Percentiles rank a stretch among this genome's conserved stretches.
Conservation (phyloP, 2,888 invertebrate genomes). For the Andrena hattorfiana region DNA sequence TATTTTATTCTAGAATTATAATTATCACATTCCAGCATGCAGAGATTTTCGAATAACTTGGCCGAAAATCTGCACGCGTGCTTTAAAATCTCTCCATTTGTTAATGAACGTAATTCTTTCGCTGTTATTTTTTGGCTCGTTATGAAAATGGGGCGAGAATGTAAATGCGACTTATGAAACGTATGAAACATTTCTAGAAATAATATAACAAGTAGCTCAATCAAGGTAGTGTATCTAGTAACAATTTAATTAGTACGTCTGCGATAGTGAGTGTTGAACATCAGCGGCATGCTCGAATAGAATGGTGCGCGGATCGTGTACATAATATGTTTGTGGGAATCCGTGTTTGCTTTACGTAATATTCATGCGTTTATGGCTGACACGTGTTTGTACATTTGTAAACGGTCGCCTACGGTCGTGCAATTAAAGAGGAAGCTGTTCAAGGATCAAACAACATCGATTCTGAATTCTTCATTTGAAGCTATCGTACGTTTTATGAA, state of each 20-base stretch:
- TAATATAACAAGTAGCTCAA: neutral
- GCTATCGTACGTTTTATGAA: no score
- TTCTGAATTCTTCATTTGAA: no score
- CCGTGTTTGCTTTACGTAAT: constrained; percentile 51
- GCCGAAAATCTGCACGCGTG: no score
- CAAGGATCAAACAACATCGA: neutral
- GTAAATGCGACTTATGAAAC: no score
- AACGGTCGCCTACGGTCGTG: constrained; percentile 45
- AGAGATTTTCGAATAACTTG: no score
- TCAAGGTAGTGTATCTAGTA: neutral
- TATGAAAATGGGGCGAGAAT: neutral
- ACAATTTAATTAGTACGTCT: constrained; percentile 53
- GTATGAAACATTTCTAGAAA: no score
- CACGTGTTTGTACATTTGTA: constrained; percentile 57
- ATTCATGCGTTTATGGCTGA: constrained; percentile 65
- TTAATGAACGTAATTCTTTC: no score
- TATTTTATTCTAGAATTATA: no score
- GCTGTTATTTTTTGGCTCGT: no score
- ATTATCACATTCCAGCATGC: no score
- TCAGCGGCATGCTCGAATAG: constrained; percentile 21
- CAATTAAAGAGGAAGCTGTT: constrained; percentile 17
- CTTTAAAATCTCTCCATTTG: no score
- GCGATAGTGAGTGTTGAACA: constrained; percentile 24
- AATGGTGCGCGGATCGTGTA: constrained; percentile 18
- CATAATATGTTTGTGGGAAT: constrained; percentile 48